Evolutionary conservation across 2,888 invertebrate species (phyloP).

Genomic region (Eutolmus rufibarbis): DNA sequence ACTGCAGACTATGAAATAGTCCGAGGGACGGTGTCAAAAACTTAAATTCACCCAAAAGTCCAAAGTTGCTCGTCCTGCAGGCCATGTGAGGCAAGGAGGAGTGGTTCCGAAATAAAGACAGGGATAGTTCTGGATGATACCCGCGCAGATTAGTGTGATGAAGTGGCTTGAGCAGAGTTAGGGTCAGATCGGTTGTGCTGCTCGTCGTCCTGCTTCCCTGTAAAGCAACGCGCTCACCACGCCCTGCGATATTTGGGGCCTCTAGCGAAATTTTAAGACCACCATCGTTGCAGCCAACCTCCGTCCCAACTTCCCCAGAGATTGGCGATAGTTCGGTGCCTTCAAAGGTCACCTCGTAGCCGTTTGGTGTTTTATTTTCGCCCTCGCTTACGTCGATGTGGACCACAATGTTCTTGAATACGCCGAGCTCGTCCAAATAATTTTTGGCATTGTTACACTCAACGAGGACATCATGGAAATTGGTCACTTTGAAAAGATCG

Average conservation of each 20-base stretch:
- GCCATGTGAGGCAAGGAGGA: slow-evolving; percentile 64
- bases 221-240: slow-evolving; percentile 82
- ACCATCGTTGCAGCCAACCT: slow-evolving; percentile 91
- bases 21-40: slow-evolving; percentile 52
- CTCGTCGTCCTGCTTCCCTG: slow-evolving; percentile 88
- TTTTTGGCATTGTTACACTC: slow-evolving; percentile 74
- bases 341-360: slow-evolving; percentile 83
- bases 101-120: slow-evolving; percentile 75
- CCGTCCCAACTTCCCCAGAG: slow-evolving; percentile 84
- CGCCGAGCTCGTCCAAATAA: slow-evolving; percentile 82
- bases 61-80: slow-evolving; percentile 80
- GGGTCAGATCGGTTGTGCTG: slow-evolving; percentile 79
- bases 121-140: slow-evolving; percentile 67
- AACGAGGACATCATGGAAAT: slow-evolving; percentile 84
- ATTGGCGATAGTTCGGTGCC: slow-evolving; percentile 86
- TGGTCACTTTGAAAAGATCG: slow-evolving; percentile 82
- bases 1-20: slow-evolving; percentile 85
- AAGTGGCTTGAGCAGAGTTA: slow-evolving; percentile 85
- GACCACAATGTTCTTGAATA: slow-evolving; percentile 86
- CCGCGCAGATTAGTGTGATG: slow-evolving; percentile 69
- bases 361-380: slow-evolving; percentile 77
- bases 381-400: slow-evolving; percentile 88
- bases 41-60: slow-evolving; percentile 64
- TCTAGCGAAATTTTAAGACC: slow-evolving; percentile 73
- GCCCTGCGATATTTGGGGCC: slow-evolving; percentile 84